Conservation (phyloP, 2,797 vertebrate genomes). For the Periparus ater region DNA sequence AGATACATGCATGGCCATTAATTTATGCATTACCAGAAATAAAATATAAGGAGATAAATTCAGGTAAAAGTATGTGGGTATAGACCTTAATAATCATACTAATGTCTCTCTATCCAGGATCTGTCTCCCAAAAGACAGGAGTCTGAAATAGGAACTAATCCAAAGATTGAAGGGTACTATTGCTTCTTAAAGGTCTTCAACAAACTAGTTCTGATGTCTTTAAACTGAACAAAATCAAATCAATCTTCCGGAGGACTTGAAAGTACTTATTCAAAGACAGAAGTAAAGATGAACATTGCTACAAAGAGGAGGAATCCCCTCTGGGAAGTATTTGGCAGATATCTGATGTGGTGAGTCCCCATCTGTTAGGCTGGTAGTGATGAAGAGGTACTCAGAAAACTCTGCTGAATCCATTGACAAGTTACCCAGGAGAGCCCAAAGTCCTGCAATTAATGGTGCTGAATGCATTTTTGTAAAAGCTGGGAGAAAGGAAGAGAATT, state of each 20-base stretch:
- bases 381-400: neutral
- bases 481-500: neutral
- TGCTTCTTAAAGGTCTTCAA: neutral
- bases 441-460: neutral
- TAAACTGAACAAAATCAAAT: neutral
- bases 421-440: neutral
- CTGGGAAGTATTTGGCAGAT: neutral
- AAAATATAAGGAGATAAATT: neutral
- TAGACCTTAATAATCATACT: neutral
- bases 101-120: neutral
- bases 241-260: neutral
- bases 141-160: neutral
- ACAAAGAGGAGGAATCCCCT: neutral
- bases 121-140: neutral
- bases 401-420: neutral
- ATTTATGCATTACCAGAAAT: neutral
- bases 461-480: neutral
- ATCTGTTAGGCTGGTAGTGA: neutral
- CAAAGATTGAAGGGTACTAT: neutral
- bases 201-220: neutral
- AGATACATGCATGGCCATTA: neutral
- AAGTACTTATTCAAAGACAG: neutral
- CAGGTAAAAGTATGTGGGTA: neutral
- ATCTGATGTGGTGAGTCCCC: neutral
- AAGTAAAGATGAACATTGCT: neutral